Base-by-base conservation (phyloP, 2,888 invertebrate species). In the Zygogramma bicolorata region DNA sequence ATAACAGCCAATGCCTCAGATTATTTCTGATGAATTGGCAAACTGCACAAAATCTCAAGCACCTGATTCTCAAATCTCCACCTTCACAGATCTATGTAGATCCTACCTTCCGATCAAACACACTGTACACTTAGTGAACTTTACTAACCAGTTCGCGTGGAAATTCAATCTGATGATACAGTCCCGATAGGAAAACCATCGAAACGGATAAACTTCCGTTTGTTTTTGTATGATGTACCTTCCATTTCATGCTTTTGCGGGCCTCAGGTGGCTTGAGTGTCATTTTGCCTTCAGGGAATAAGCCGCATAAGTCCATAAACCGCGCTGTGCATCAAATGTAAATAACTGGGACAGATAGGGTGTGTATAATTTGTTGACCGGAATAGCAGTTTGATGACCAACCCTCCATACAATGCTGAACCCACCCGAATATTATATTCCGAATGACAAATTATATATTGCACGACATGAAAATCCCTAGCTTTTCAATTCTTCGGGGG, bases 391-490 rank as follows among this genome's bases (percentile, higher is more conserved):
- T 22, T 46, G 46, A 46, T 46, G 46, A 46, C 46, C 46, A 46
- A 46, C 46, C 46, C 46, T 46, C 46, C 46, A 3, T 20, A 46
- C 46, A 46, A 53, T 25, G 27, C 27, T 27, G 53, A 53, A 53
- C 22, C 53, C 25, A 53, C 22, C 53, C 53, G 53, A 53, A 53
- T 53, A 27, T 53, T 10, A 53, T 53, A 53, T 53, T 25, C n/a
- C 53, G 27, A 5, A 53, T 25, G 53, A 27, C 53, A 53, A 53
- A 53, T 22, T 27, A n/a, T 53, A 53, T 53, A 53, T 53, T 25
- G 27, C 53, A 53, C 25, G 53, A 53, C 53, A 53, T 27, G 8
- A 53, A 49, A 53, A 53, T 53, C 53, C 53, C 53, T 25, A 53
- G 53, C 27, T 22, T n/a, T 46, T 20, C 53, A 27, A 25, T 27